Conservation (phyloP, 2,797 vertebrate genomes). For the Rhinatrema bivittatum region DNA sequence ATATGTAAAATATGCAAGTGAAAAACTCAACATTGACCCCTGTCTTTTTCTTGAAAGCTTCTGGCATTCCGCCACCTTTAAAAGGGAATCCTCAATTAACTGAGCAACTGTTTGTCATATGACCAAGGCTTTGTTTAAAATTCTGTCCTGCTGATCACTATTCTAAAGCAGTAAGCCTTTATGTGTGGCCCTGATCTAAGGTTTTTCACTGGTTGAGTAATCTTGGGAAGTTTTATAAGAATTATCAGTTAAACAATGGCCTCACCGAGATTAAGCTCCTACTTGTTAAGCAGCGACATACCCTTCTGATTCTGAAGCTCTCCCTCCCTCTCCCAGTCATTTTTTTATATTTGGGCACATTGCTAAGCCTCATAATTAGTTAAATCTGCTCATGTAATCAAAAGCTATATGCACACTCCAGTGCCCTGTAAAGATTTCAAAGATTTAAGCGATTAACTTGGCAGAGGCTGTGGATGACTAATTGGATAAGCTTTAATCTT, state of each 20-base stretch:
- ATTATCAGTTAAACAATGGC: constrained; percentile 55
- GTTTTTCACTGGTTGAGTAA: constrained; percentile 68
- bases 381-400: constrained; percentile 58
- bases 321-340: constrained; percentile 31
- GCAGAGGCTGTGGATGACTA: constrained; percentile 69
- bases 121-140: constrained; percentile 44
- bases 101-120: constrained; percentile 46
- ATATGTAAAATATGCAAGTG: too few species aligned
- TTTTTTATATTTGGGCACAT: constrained; percentile 52
- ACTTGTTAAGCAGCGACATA: constrained; percentile 45
- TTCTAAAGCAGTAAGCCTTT: constrained; percentile 44
- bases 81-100: constrained; percentile 40
- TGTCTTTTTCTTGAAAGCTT: too few species aligned
- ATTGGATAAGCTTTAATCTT: constrained; percentile 90
- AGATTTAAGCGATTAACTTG: constrained; percentile 71
- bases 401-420: constrained; percentile 53
- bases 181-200: constrained; percentile 67
- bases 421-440: constrained; percentile 48
- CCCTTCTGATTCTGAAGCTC: constrained; percentile 50
- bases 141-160: constrained; percentile 43
- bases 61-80: too few species aligned
- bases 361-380: constrained; percentile 70
- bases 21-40: too few species aligned
- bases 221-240: constrained; percentile 51
- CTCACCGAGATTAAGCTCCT: constrained; percentile 52